These are phyloP conservation scores for Lepus oiostolus DNA, from an alignment of 2,797 vertebrate species.

Conservation along the genomic window DNA sequence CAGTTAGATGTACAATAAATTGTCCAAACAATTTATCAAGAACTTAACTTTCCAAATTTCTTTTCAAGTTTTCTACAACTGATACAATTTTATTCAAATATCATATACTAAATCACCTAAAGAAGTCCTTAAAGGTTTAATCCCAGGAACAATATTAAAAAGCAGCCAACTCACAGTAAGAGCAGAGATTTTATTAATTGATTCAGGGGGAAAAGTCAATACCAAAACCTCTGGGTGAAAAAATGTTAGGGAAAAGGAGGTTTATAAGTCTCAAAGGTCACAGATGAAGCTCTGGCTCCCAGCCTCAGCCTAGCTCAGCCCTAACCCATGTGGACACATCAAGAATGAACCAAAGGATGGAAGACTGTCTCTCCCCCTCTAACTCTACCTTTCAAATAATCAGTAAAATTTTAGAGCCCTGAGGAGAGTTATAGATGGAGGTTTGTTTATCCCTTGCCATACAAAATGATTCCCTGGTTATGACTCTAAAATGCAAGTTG, in stretches of 20 bases:
- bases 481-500: too few relatives aligned
- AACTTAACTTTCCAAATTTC: not conserved
- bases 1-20: not conserved
- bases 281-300: too few relatives aligned
- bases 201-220: not conserved
- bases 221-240: not conserved
- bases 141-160: not conserved
- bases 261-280: too few relatives aligned
- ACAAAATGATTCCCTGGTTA: too few relatives aligned
- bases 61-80: conserved; percentile 53
- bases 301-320: too few relatives aligned
- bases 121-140: conserved; percentile 13
- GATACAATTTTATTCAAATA: not conserved
- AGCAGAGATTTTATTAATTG: not conserved
- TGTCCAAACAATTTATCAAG: not conserved
- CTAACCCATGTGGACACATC: too few relatives aligned
- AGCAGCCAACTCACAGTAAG: not conserved
- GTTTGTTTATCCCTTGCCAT: too few relatives aligned
- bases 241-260: not conserved
- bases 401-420: too few relatives aligned
- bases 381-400: too few relatives aligned
- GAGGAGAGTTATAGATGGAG: too few relatives aligned
- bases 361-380: too few relatives aligned
- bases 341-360: too few relatives aligned
- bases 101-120: conserved; percentile 1